Evolutionary conservation across 2,797 vertebrate species (phyloP).

Genomic region (Galago senegalensis): DNA sequence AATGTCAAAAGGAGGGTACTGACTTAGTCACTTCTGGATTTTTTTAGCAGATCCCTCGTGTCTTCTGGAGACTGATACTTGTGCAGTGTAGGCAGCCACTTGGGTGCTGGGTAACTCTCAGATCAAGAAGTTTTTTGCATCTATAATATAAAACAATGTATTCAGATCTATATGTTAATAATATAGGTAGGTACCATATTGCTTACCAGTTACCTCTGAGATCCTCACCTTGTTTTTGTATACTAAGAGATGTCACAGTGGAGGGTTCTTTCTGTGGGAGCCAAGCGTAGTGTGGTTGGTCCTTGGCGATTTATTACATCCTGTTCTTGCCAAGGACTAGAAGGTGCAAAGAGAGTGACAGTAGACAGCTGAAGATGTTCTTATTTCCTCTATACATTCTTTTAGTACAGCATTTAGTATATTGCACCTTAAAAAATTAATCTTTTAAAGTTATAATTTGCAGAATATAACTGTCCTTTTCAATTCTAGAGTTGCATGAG

Average conservation of each 20-base stretch:
- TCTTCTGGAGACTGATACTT: not conserved
- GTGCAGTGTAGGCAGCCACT: not conserved
- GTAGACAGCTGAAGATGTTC: not conserved
- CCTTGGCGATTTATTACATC: not conserved
- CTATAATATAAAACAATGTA: not conserved
- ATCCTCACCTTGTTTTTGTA: not conserved
- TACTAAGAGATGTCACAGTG: not conserved
- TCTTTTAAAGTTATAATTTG: constrained; percentile 8
- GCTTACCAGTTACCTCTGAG: not conserved
- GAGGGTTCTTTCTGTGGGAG: not conserved
- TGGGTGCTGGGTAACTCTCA: not conserved
- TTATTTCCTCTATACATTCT: not conserved
- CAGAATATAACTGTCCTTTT: not conserved
- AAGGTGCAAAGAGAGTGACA: not conserved
- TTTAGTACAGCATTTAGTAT: not conserved
- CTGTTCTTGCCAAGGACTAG: not conserved
- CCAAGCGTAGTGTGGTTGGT: not conserved
- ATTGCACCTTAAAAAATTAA: not conserved
- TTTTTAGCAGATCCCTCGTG: not conserved
- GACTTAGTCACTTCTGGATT: not conserved
- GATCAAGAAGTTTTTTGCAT: not conserved
- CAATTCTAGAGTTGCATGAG: not conserved
- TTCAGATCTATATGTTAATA: not conserved
- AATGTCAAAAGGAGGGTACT: not conserved
- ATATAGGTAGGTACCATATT: not conserved